Conservation (phyloP, 2,888 invertebrate species). For the Bimastos eiseni region DNA sequence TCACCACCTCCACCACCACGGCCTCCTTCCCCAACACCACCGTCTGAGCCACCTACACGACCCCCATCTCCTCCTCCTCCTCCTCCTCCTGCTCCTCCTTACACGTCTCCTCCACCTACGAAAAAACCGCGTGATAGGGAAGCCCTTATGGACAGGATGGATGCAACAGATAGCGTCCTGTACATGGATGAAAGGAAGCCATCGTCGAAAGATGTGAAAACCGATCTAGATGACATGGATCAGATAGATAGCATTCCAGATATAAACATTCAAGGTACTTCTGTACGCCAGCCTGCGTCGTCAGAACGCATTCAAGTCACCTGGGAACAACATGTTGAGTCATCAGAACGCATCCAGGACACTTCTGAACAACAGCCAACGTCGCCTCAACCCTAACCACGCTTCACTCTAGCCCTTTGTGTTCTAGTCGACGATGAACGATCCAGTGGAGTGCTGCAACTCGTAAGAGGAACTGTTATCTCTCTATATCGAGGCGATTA, state of each 20-base stretch:
- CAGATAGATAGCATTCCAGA: slow-evolving; percentile 25
- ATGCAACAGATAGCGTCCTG: neutral
- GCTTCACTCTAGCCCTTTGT: neutral
- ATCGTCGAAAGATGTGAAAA: neutral
- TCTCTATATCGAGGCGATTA: neutral
- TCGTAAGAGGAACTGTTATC: neutral
- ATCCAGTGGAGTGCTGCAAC: neutral
- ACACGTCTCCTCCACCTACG: neutral
- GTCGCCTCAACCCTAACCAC: neutral
- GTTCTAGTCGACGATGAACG: neutral
- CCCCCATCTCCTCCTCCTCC: neutral
- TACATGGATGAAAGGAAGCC: neutral
- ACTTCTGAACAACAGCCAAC: slow-evolving; percentile 15
- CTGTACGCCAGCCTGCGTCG: neutral
- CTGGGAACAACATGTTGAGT: no score
- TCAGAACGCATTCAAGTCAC: no score
- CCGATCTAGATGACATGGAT: neutral
- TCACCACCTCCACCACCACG: neutral
- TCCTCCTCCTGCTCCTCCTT: neutral
- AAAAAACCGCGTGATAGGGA: neutral
- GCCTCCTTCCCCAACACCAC: neutral
- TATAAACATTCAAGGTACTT: slow-evolving; percentile 28
- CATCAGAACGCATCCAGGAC: neutral
- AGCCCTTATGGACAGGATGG: neutral
- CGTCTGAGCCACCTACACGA: neutral